A percentile compares a stretch with the other conserved stretches of the same genome.
phyloP scores from a whole-genome alignment of 1,140 invertebrate genomes.

The Pachyrhynchus sulphureomaculatus region DNA sequence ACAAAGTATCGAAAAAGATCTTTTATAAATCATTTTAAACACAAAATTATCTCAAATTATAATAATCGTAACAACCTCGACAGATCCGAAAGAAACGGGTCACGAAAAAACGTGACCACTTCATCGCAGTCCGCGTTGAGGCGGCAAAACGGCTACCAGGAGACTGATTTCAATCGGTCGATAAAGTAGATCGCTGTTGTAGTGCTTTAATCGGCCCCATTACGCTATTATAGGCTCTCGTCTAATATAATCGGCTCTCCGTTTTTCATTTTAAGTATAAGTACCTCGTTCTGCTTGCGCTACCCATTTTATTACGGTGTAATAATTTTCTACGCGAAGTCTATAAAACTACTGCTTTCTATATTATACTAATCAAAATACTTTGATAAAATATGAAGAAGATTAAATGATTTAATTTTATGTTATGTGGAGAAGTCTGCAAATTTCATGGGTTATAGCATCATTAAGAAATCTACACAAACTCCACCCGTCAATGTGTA shows the following conservation, averaged over 20 bases:
- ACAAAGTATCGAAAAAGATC: too few species aligned
- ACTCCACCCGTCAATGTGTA: too few species aligned
- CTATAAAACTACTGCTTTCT: too few species aligned
- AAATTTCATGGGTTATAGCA: too few species aligned
- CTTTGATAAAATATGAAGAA: too few species aligned
- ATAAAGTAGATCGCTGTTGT: conserved; percentile 20
- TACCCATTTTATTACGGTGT: background rate
- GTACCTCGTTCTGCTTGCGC: background rate
- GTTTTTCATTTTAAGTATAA: conserved; percentile 16
- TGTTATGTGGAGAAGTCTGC: too few species aligned
- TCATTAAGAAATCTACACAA: too few species aligned
- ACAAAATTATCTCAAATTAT: background rate
- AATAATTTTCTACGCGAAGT: too few species aligned
- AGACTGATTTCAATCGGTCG: conserved; percentile 15
- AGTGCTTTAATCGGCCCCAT: conserved; percentile 11
- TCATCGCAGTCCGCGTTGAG: conserved; percentile 5
- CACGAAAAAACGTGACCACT: conserved; percentile 17
- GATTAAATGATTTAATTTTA: too few species aligned
- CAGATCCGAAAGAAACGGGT: background rate
- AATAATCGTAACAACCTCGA: background rate
- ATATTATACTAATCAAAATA: too few species aligned
- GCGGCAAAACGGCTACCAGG: conserved; percentile 22
- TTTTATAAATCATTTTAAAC: too few species aligned
- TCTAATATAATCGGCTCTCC: conserved; percentile 6
- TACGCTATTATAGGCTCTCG: conserved; percentile 15